phyloP scores from a whole-genome alignment of 30 jellyfish, hydroid and myxozoan species.

The Hydra vulgaris region DNA sequence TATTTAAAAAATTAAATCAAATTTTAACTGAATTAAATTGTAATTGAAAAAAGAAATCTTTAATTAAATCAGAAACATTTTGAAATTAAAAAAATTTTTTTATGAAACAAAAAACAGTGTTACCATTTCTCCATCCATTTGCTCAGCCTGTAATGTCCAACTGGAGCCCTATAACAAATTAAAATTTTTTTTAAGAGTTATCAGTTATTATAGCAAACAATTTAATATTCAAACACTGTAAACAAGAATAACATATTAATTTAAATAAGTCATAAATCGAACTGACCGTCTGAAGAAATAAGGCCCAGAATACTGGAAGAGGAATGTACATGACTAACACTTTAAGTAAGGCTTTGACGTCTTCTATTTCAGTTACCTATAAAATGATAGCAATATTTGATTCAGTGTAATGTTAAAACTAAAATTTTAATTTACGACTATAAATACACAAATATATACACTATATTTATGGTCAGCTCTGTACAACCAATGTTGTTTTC shows the following conservation, averaged over 20 bases:
- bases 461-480: constrained; percentile 72
- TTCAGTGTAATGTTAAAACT: too few species aligned
- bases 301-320: constrained; percentile 97
- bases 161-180: constrained; percentile 70
- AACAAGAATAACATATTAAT: too few species aligned
- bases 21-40: too few species aligned
- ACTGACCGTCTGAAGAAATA: constrained; percentile 84
- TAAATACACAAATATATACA: too few species aligned
- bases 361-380: constrained; percentile 67
- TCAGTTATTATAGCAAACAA: not conserved
- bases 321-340: constrained; percentile 87
- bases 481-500: constrained; percentile 89
- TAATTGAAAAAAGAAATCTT: too few species aligned
- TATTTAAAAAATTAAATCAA: too few species aligned
- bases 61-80: too few species aligned
- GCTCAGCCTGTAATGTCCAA: constrained; percentile 97
- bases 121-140: constrained; percentile 98
- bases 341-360: constrained; percentile 51
- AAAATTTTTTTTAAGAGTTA: not conserved
- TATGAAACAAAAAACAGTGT: not conserved
- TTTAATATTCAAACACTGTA: too few species aligned
- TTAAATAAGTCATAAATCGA: too few species aligned
- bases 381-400: not conserved
- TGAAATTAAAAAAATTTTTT: not conserved
- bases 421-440: too few species aligned